A percentile compares a stretch with the other conserved stretches of the same genome.
Evolutionary conservation across 1,140 invertebrate species (phyloP).

Genomic region (Ceratoteleas bidentatus): DNA sequence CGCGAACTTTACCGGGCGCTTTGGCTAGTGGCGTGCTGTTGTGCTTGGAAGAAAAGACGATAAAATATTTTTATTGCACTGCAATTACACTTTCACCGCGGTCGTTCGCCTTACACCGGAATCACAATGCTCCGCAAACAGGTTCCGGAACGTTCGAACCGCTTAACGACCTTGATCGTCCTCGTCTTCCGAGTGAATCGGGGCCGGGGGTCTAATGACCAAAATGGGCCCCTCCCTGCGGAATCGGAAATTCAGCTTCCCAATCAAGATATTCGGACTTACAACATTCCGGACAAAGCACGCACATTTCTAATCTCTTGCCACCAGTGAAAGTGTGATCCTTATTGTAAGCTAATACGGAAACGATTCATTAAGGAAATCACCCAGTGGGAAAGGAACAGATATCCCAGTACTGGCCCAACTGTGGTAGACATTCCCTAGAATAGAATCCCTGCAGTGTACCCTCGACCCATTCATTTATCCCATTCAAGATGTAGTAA

Average conservation of each 20-base stretch:
- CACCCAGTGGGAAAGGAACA: too few species aligned
- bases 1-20: constrained; percentile 46
- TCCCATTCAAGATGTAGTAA: too few species aligned
- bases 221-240: too few species aligned
- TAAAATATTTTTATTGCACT: constrained; percentile 77
- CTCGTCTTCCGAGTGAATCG: neutral
- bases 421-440: neutral
- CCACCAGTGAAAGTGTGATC: constrained; percentile 47
- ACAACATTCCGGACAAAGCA: neutral
- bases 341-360: constrained; percentile 35
- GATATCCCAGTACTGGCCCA: too few species aligned
- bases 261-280: too few species aligned
- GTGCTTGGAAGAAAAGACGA: constrained; percentile 67
- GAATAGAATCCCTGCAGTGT: too few species aligned
- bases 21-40: constrained; percentile 54
- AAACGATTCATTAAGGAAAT: constrained; percentile 42
- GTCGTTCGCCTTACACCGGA: constrained; percentile 72
- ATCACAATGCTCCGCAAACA: constrained; percentile 42
- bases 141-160: constrained; percentile 34
- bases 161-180: constrained; percentile 53
- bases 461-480: too few species aligned
- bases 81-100: constrained; percentile 79
- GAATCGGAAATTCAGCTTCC: too few species aligned
- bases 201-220: too few species aligned
- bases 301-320: neutral